phyloP scores from a whole-genome alignment of 30 jellyfish, hydroid and myxozoan genomes.

The Catostylus mosaicus region DNA sequence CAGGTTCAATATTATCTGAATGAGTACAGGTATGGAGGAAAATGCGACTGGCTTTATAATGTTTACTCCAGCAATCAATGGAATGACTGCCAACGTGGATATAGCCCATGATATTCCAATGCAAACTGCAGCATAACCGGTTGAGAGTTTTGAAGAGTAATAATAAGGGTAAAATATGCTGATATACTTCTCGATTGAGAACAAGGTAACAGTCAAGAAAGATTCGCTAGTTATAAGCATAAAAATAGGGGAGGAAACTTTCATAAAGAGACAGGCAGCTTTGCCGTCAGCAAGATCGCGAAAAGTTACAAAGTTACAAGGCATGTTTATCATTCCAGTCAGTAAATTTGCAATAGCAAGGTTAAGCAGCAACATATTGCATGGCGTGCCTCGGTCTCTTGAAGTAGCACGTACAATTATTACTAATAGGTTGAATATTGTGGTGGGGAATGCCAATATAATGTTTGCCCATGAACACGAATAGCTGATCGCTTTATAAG shows the following conservation, averaged over 20 bases:
- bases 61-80: background rate
- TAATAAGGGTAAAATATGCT: constrained; percentile 12
- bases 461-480: constrained; percentile 13
- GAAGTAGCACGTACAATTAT: background rate
- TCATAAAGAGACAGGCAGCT: constrained; percentile 23
- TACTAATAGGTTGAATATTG: constrained; percentile 1
- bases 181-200: constrained; percentile 26
- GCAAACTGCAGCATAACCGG: background rate
- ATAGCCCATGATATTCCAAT: background rate
- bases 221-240: constrained; percentile 8
- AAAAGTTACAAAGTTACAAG: background rate
- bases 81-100: background rate
- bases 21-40: background rate
- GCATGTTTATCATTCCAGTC: constrained; percentile 20
- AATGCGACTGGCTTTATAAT: background rate
- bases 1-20: background rate
- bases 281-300: background rate
- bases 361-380: constrained; percentile 8
- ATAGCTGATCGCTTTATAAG: constrained; percentile 1
- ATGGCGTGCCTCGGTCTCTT: constrained; percentile 40
- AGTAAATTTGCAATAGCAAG: constrained; percentile 39
- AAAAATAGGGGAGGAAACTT: constrained; percentile 6
- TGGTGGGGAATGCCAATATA: constrained; percentile 13
- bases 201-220: constrained; percentile 13
- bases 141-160: background rate